These are phyloP conservation scores for Enteromius unitaeniatus DNA, from an alignment of 2,797 vertebrate species.

Conservation along the genomic window DNA sequence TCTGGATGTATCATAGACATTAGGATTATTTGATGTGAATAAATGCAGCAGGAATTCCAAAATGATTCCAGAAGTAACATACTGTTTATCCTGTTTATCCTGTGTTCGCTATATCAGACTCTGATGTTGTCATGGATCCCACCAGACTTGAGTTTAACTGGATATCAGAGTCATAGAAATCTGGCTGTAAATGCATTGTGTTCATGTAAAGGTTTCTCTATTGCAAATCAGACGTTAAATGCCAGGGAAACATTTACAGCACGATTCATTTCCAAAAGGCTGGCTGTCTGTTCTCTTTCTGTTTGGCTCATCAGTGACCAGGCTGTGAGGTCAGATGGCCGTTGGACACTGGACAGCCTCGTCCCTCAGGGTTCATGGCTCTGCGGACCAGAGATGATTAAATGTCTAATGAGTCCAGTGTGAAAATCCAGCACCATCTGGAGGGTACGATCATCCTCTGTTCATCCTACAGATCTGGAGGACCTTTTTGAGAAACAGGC, in stretches of 20 bases:
- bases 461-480: slow-evolving; percentile 18
- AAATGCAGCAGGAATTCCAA: slow-evolving; percentile 10
- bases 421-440: slow-evolving; percentile 60
- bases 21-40: slow-evolving; percentile 9
- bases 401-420: slow-evolving; percentile 60
- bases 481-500: background rate
- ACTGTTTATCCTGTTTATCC: slow-evolving; percentile 14
- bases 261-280: slow-evolving; percentile 2
- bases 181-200: slow-evolving; percentile 25
- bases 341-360: slow-evolving; percentile 34
- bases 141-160: background rate
- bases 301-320: slow-evolving; percentile 44
- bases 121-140: background rate
- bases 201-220: slow-evolving; percentile 6
- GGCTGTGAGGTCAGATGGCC: slow-evolving; percentile 42
- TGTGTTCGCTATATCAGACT: background rate
- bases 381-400: slow-evolving; percentile 56
- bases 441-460: slow-evolving; percentile 21
- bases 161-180: slow-evolving; percentile 11
- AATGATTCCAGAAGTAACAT: slow-evolving; percentile 9
- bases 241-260: background rate
- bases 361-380: slow-evolving; percentile 33
- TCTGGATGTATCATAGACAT: slow-evolving; percentile 23
- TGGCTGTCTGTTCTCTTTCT: slow-evolving; percentile 23
- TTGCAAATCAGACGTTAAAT: background rate